Evolutionary conservation across 2,888 invertebrate species (phyloP).

Genomic region (Fragum fragum): DNA sequence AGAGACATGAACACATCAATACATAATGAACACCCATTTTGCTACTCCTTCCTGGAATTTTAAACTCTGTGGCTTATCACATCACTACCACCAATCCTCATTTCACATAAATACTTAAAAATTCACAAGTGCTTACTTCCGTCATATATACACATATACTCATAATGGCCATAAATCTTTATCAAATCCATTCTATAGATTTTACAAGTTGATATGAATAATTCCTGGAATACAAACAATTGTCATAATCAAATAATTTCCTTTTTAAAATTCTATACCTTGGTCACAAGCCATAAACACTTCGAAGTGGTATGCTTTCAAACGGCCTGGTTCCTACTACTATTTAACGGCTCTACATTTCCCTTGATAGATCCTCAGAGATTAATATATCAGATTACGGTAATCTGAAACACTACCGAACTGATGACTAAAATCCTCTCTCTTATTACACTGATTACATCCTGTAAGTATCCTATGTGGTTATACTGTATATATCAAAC

Average conservation of each 20-base stretch:
- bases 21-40: neutral
- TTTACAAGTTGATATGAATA: neutral
- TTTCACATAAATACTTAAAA: neutral
- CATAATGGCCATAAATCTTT: neutral
- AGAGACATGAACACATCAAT: conserved; percentile 9
- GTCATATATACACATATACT: neutral
- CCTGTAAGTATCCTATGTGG: neutral
- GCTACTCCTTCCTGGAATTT: neutral
- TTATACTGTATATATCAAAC: neutral
- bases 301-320: no score
- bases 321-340: no score
- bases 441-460: neutral
- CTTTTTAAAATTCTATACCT: no score
- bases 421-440: neutral
- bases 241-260: no score
- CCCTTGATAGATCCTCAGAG: neutral
- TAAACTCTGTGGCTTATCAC: neutral
- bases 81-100: neutral
- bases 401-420: neutral
- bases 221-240: neutral
- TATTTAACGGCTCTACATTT: neutral
- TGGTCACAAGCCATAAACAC: no score
- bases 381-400: neutral
- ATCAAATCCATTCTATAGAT: no score
- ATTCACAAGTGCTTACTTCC: conserved; percentile 3